Evolutionary conservation across 2,888 invertebrate genomes (phyloP).

Genomic region (Cataglyphis altisquamis): DNA sequence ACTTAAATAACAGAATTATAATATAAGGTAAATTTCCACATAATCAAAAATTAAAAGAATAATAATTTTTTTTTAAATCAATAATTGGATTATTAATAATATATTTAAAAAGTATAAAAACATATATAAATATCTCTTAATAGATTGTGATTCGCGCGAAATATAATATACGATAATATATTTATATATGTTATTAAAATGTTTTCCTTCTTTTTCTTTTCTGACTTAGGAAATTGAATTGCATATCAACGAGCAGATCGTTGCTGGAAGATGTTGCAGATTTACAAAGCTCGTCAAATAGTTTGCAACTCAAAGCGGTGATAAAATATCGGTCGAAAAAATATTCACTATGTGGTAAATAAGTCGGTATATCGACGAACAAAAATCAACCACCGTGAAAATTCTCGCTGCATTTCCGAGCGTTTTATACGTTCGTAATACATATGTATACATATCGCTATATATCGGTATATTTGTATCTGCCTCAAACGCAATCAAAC

Average conservation of each 20-base stretch:
- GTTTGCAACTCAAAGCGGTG: background rate
- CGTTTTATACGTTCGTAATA: background rate
- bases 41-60: background rate
- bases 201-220: background rate
- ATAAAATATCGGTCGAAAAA: background rate
- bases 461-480: background rate
- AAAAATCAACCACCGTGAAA: background rate
- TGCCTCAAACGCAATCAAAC: background rate
- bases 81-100: background rate
- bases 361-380: background rate
- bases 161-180: background rate
- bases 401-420: background rate
- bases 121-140: background rate
- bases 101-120: background rate
- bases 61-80: background rate
- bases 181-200: background rate
- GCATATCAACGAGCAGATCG: background rate
- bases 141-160: background rate
- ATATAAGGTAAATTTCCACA: background rate
- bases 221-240: background rate
- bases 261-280: background rate
- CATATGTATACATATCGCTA: background rate
- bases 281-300: background rate
- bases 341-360: background rate
- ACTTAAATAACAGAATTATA: slow-evolving; percentile 1